Conservation (phyloP, 2,797 vertebrate species). For the Menidia menidia region DNA sequence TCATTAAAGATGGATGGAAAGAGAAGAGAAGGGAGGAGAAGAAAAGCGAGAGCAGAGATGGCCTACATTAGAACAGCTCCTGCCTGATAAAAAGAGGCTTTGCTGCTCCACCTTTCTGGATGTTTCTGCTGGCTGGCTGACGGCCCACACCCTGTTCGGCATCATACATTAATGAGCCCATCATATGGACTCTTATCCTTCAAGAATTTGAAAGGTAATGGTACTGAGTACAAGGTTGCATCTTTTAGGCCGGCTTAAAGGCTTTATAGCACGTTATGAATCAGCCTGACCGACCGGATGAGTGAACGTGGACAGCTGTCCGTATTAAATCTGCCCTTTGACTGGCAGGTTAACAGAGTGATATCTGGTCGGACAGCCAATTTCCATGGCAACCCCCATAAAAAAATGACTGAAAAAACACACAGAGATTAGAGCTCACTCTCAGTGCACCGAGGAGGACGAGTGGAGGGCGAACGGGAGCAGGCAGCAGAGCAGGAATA, state of each 20-base stretch:
- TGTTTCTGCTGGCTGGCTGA: not conserved
- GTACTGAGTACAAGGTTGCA: no score
- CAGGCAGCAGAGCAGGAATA: constrained; percentile 29
- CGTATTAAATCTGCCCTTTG: no score
- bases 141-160: no score
- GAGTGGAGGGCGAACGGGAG: constrained; percentile 51
- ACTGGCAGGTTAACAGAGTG: constrained; percentile 27
- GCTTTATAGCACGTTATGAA: no score
- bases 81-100: not conserved
- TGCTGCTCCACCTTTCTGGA: not conserved
- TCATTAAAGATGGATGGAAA: constrained; percentile 72
- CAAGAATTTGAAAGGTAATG: no score
- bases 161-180: no score
- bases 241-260: no score
- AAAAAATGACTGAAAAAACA: not conserved
- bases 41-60: not conserved
- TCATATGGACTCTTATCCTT: no score
- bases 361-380: constrained; percentile 45
- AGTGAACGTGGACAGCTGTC: not conserved
- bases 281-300: no score
- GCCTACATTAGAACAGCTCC: not conserved
- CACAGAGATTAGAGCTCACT: constrained; percentile 12
- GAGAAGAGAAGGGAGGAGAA: constrained; percentile 16
- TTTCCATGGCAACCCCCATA: constrained; percentile 27
- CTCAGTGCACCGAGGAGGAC: constrained; percentile 26